Evolutionary conservation across 53 echinoderm and acorn worm genomes (phyloP).

Genomic region (Henricia sp.): DNA sequence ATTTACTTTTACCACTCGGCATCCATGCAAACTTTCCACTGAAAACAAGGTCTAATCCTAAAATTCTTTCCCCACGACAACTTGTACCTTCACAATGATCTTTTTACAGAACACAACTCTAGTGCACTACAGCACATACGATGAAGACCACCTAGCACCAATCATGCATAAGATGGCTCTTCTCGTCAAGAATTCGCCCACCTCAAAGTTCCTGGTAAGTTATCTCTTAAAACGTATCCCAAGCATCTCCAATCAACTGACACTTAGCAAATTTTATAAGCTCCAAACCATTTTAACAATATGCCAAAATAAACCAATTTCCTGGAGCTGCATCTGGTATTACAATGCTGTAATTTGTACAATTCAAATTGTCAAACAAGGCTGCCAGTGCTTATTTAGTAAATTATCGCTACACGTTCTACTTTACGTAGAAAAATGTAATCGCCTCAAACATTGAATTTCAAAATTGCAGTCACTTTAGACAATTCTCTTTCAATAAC

Average conservation of each 20-base stretch:
- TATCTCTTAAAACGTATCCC: neutral
- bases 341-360: no score
- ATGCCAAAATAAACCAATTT: no score
- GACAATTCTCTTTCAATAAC: no score
- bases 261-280: neutral
- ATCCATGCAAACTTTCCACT: no score
- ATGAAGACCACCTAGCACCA: constrained; percentile 71
- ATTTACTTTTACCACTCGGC: no score
- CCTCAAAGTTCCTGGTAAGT: constrained; percentile 84
- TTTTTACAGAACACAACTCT: constrained; percentile 72
- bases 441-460: no score
- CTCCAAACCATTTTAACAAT: no score
- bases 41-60: no score
- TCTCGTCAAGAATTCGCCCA: constrained; percentile 59
- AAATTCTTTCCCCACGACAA: neutral
- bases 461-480: no score
- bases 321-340: no score
- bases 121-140: constrained; percentile 88
- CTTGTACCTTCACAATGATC: neutral
- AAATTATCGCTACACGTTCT: neutral
- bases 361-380: neutral
- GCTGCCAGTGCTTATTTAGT: neutral
- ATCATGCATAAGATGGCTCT: constrained; percentile 78
- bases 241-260: neutral
- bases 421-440: no score